Evolutionary conservation across 2,113 vertebrate species (phyloP).

Genomic region (Brachyistius frenatus): DNA sequence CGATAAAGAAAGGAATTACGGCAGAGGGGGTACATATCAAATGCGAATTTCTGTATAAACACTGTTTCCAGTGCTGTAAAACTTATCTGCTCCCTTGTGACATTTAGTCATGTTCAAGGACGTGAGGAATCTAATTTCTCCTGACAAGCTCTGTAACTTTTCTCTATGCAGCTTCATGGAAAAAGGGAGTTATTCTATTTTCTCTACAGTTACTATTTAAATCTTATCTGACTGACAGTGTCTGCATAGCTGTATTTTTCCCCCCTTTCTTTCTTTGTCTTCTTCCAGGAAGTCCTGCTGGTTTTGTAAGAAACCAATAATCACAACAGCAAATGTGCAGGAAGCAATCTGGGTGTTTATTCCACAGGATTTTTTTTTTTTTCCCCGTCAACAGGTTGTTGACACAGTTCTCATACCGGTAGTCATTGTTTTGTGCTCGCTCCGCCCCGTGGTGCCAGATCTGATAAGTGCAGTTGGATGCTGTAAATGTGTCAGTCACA

Average conservation of each 20-base stretch:
- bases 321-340: slow-evolving; percentile 55
- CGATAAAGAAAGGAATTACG: neutral
- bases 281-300: slow-evolving; percentile 58
- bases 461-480: neutral
- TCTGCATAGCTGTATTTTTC: neutral
- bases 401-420: slow-evolving; percentile 33
- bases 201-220: slow-evolving; percentile 18
- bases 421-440: slow-evolving; percentile 34
- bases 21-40: neutral
- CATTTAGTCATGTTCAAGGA: slow-evolving; percentile 33
- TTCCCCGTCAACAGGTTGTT: slow-evolving; percentile 73
- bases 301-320: slow-evolving; percentile 37
- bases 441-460: neutral
- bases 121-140: slow-evolving; percentile 11
- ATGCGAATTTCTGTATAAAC: neutral
- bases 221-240: neutral
- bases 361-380: slow-evolving; percentile 47
- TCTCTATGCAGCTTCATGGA: neutral
- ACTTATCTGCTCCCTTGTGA: slow-evolving; percentile 3
- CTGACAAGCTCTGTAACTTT: slow-evolving; percentile 31
- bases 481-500: slow-evolving; percentile 9
- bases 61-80: neutral
- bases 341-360: slow-evolving; percentile 56
- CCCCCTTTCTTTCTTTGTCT: neutral
- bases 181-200: neutral